A percentile compares a stretch with the other conserved stretches of the same genome.
Evolutionary conservation across 2,113 vertebrate species (phyloP).

Genomic region (Mellivora capensis): DNA sequence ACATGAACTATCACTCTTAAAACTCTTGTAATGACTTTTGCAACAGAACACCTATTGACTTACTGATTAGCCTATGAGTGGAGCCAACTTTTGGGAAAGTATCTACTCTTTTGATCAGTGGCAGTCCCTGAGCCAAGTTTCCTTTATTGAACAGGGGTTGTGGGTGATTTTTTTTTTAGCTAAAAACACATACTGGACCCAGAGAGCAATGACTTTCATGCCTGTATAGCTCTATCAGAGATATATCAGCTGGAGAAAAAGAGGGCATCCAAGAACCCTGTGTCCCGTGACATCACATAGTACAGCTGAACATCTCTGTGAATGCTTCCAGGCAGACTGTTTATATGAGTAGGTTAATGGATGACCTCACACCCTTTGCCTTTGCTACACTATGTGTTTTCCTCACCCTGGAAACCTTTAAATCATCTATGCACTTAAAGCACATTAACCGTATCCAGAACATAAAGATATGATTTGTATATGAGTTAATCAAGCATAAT

Average conservation of each 20-base stretch:
- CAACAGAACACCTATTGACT: neutral
- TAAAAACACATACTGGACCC: neutral
- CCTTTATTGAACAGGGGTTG: neutral
- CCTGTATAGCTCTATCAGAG: neutral
- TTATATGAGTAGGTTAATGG: neutral
- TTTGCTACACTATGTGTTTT: neutral
- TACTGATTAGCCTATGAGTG: neutral
- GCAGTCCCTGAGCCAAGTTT: neutral
- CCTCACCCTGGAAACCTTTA: neutral
- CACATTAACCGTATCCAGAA: neutral
- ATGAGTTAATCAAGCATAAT: slow-evolving; percentile 39
- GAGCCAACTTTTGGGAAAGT: neutral
- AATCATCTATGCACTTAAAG: slow-evolving; percentile 3
- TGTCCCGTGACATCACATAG: neutral
- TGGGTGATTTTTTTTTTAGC: neutral
- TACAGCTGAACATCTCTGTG: neutral
- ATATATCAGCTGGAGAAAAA: neutral
- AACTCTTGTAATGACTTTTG: neutral
- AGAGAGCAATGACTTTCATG: neutral
- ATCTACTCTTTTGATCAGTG: neutral
- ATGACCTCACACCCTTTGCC: neutral
- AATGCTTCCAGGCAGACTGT: neutral
- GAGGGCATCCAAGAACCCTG: neutral
- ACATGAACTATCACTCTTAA: neutral
- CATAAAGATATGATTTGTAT: neutral